A percentile compares a stretch with the other conserved stretches of the same genome.
phyloP scores from a whole-genome alignment of 2,888 invertebrate species.

The Pollenia amentaria region DNA sequence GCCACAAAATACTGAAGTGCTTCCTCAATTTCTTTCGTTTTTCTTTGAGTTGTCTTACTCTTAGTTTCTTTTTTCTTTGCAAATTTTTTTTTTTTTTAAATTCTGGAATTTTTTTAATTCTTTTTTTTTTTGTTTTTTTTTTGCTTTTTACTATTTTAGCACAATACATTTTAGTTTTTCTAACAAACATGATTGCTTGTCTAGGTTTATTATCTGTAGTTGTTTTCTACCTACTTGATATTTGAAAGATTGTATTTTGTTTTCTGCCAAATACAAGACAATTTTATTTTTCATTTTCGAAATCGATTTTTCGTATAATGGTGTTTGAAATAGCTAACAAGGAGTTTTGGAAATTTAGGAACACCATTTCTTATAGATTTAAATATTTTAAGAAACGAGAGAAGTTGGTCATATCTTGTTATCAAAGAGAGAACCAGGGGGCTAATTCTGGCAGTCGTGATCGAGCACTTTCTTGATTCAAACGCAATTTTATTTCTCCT shows the following conservation, averaged over 20 bases:
- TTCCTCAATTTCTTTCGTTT: slow-evolving; percentile 66
- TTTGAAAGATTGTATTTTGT: slow-evolving; percentile 67
- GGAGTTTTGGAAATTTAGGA: neutral
- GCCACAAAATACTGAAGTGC: slow-evolving; percentile 73
- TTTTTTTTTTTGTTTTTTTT: slow-evolving; percentile 24
- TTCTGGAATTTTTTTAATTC: slow-evolving; percentile 24
- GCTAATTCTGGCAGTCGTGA: too few species aligned
- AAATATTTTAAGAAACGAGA: too few species aligned
- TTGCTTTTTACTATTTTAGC: slow-evolving; percentile 21
- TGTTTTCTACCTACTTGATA: slow-evolving; percentile 59
- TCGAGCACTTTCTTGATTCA: too few species aligned
- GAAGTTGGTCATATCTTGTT: too few species aligned
- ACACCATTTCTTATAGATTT: slow-evolving; percentile 19
- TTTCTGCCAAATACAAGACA: slow-evolving; percentile 64
- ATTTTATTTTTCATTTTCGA: slow-evolving; percentile 29
- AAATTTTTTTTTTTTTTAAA: slow-evolving; percentile 34
- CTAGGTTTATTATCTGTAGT: slow-evolving; percentile 67
- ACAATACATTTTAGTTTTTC: slow-evolving; percentile 56
- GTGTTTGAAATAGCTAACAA: slow-evolving; percentile 4
- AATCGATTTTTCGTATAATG: slow-evolving; percentile 34
- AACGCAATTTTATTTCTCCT: too few species aligned
- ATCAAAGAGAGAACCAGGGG: too few species aligned
- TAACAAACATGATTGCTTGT: slow-evolving; percentile 69
- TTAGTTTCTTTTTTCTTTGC: slow-evolving; percentile 24
- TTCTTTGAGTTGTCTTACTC: slow-evolving; percentile 27